phyloP scores from a whole-genome alignment of 2,797 vertebrate species.

The Vultur gryphus region DNA sequence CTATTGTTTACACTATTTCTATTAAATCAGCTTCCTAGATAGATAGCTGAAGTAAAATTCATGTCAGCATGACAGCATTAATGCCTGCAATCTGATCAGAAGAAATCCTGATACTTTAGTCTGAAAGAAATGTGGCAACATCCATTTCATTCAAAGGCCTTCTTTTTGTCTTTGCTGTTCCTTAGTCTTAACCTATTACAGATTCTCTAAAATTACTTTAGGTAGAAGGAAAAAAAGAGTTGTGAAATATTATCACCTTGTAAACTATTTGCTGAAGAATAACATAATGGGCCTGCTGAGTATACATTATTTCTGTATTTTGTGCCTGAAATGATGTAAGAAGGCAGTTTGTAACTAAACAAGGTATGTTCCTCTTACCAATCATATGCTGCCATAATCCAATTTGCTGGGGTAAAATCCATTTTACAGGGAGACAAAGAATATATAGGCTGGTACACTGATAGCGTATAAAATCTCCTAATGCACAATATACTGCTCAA shows the following conservation, averaged over 20 bases:
- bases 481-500: background rate
- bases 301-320: background rate
- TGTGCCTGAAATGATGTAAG: constrained; percentile 15
- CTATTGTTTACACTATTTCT: background rate
- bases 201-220: background rate
- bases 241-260: background rate
- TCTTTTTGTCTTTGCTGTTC: background rate
- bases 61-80: background rate
- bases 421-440: constrained; percentile 2
- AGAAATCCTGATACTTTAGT: background rate
- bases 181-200: background rate
- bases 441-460: background rate
- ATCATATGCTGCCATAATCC: background rate
- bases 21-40: background rate
- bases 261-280: constrained; percentile 21
- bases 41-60: background rate
- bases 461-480: background rate
- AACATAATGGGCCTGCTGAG: background rate
- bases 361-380: background rate
- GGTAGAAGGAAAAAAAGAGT: background rate
- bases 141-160: background rate
- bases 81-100: background rate
- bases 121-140: background rate
- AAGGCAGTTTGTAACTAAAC: constrained; percentile 1
- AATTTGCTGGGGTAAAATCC: background rate